Conservation (phyloP, 2,113 vertebrate species). For the Alaudala cheleensis region DNA sequence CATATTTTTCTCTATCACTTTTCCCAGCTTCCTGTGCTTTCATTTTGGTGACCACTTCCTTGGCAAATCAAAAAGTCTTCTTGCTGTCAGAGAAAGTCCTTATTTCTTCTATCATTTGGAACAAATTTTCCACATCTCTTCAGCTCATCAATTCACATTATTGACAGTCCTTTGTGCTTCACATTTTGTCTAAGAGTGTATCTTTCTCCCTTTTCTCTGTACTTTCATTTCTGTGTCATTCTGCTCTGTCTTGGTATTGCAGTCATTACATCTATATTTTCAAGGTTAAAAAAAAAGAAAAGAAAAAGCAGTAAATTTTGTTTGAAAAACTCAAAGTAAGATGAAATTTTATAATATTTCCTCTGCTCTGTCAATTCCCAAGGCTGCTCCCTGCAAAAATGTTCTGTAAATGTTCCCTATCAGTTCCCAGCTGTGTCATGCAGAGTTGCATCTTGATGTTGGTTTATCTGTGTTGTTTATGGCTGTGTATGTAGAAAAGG, state of each 20-base stretch:
- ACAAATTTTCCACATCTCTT: neutral
- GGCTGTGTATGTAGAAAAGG: neutral
- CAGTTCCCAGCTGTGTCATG: neutral
- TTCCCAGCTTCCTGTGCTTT: neutral
- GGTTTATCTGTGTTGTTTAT: neutral
- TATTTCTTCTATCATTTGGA: neutral
- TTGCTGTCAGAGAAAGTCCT: neutral
- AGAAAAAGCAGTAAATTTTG: neutral
- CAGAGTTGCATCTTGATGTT: neutral
- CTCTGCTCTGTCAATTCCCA: neutral
- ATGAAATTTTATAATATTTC: neutral
- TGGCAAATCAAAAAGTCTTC: slow-evolving; percentile 1
- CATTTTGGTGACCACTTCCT: neutral
- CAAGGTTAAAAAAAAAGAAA: neutral
- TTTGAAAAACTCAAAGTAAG: neutral
- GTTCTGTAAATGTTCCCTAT: neutral
- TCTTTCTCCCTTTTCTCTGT: neutral
- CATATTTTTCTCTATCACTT: neutral
- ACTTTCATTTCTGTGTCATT: neutral
- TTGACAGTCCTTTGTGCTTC: neutral
- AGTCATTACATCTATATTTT: neutral
- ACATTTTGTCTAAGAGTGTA: neutral
- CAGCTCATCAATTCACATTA: neutral
- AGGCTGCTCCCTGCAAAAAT: neutral
- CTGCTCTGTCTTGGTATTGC: neutral